A percentile compares a stretch with the other conserved stretches of the same genome.
Conservation (phyloP, 2,888 invertebrate species). For the Pterostichus madidus region DNA sequence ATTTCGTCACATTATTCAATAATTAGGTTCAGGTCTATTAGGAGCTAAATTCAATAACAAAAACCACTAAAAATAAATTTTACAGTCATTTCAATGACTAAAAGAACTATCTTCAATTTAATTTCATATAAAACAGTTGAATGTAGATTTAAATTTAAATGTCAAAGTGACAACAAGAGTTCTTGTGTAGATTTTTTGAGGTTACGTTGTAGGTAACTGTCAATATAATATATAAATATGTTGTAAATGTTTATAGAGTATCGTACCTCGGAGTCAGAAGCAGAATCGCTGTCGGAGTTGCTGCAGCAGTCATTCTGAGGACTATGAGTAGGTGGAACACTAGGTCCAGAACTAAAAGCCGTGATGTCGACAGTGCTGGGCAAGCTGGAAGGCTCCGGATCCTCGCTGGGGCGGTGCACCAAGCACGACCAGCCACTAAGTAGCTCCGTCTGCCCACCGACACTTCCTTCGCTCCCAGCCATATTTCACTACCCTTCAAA, state of each 20-base stretch:
- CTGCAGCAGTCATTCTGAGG: slow-evolving; percentile 73
- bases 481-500: slow-evolving; percentile 69
- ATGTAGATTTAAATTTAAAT: too few species aligned
- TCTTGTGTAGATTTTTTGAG: too few species aligned
- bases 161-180: too few species aligned
- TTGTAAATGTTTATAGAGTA: neutral
- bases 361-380: slow-evolving; percentile 85
- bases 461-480: slow-evolving; percentile 76
- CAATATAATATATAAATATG: too few species aligned
- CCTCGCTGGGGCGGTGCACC: slow-evolving; percentile 81
- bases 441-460: slow-evolving; percentile 74
- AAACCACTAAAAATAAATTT: too few species aligned
- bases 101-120: too few species aligned
- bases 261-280: slow-evolving; percentile 77
- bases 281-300: slow-evolving; percentile 81
- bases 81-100: too few species aligned
- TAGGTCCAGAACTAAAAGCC: slow-evolving; percentile 80
- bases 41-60: too few species aligned
- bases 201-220: too few species aligned
- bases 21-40: too few species aligned
- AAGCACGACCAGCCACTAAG: slow-evolving; percentile 80
- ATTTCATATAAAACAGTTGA: too few species aligned
- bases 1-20: too few species aligned
- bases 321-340: slow-evolving; percentile 72
- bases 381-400: slow-evolving; percentile 82